Conservation (phyloP, 2,888 invertebrate species). For the Danaus chrysippus region DNA sequence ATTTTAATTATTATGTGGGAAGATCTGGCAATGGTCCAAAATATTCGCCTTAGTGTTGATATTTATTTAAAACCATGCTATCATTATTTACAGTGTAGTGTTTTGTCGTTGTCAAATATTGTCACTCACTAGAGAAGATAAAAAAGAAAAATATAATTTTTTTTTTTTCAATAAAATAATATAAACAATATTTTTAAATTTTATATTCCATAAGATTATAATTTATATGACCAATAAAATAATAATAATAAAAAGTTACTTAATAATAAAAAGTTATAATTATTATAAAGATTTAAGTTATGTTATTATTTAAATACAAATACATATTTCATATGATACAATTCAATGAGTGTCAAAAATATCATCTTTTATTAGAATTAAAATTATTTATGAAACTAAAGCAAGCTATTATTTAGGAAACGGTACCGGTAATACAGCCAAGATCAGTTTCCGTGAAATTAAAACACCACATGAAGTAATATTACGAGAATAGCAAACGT, state of each 20-base stretch:
- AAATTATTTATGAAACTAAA: background rate
- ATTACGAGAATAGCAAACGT: background rate
- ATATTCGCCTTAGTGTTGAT: constrained; percentile 18
- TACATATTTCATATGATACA: too few species aligned
- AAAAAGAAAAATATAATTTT: too few species aligned
- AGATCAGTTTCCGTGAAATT: constrained; percentile 19
- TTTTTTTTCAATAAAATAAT: too few species aligned
- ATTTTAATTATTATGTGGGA: constrained; percentile 25
- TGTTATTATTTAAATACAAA: too few species aligned
- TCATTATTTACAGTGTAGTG: background rate
- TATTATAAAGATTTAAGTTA: too few species aligned
- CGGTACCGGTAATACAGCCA: constrained; percentile 13
- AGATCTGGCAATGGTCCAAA: constrained; percentile 24
- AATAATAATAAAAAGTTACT: too few species aligned
- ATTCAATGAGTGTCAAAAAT: too few species aligned
- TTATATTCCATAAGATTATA: too few species aligned
- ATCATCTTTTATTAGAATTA: too few species aligned
- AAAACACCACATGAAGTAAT: constrained; percentile 11
- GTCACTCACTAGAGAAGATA: background rate
- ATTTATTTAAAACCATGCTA: constrained; percentile 27
- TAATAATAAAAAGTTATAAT: too few species aligned
- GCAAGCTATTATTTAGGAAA: constrained; percentile 2
- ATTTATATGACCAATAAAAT: too few species aligned
- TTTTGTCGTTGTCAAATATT: background rate
- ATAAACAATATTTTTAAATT: too few species aligned